Percentiles rank a stretch among this genome's conserved stretches.
Conservation (phyloP, 2,797 vertebrate genomes). For the Crax fasciolata region DNA sequence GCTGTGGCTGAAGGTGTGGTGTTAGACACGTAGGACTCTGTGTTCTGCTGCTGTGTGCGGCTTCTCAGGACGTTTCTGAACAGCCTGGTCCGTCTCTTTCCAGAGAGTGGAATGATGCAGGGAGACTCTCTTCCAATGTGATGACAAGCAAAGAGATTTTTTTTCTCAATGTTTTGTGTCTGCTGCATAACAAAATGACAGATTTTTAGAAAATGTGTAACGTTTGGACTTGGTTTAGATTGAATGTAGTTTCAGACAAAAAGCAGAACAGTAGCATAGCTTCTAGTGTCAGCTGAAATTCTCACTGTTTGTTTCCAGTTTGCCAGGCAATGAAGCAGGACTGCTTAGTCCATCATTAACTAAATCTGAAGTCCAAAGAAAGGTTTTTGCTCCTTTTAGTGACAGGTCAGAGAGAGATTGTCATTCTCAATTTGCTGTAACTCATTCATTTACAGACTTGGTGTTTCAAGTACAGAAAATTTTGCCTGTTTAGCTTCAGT, state of each 20-base stretch:
- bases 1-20: not conserved
- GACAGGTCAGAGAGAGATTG: not conserved
- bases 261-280: not conserved
- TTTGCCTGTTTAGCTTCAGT: not conserved
- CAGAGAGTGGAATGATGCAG: not conserved
- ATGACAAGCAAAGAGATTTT: not conserved
- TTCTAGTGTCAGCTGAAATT: not conserved
- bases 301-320: not conserved
- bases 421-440: not conserved
- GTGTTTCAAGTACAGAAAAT: not conserved
- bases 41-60: not conserved
- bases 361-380: not conserved
- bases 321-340: not conserved
- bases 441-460: not conserved
- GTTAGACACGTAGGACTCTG: not conserved
- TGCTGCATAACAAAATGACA: not conserved
- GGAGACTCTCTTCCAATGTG: not conserved
- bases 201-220: not conserved
- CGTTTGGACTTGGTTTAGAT: not conserved
- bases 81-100: not conserved
- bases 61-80: not conserved
- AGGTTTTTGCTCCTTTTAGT: not conserved
- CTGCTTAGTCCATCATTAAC: not conserved
- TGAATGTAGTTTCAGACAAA: not conserved
- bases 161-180: not conserved